Base-by-base conservation (phyloP, 2,888 invertebrate genomes). In the Oegoconia quadripuncta region DNA sequence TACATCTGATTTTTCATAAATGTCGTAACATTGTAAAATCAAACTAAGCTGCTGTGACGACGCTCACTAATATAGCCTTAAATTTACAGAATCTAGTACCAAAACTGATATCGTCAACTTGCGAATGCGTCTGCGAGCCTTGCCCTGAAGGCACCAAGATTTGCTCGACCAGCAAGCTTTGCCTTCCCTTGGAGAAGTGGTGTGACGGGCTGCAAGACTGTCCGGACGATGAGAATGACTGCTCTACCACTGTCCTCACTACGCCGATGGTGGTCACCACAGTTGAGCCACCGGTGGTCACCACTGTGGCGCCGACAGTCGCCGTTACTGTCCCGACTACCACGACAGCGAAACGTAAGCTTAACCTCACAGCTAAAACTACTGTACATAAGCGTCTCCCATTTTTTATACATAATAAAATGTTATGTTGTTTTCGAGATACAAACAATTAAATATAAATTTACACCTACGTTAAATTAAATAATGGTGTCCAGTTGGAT, bases 121-220 rank as follows among this genome's bases (percentile, higher is more conserved):
- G 96, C 63, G 88, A 88, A 12, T 96, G 96, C 59, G 62, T 87
- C 2, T 96, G 96, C 68, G 89, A 91, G 59, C 90, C 92, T 0
- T 96, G 96, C 55, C 89, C 91, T 0, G 63, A 71, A n/a, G 90
- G 89, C 13, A 90, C 91, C 11, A 88, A 81, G 28, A 78, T 93
- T 15, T 96, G 96, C 55, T 92, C 92, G 1, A 93, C 93, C 0
- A 93, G 92, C 64, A 91, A 92, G 41, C 82, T 91, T 34, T 96
- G 96, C 59, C 89, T 96, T 11, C 86, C 91, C 0, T 87, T 90
- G 25, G 77, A 88, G 0, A 78, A 89, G 8, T 96, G 96, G 95
- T 96, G 96, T 64, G 92, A 96, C 64, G 95, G 95, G 0, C 78
- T 94, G 0, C 89, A 90, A 46, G 93, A 96, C 71, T 96, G 96